Evolutionary conservation across 2,113 vertebrate genomes (phyloP), one percentile per base, ranked within the genome.

Genomic region (Myrmecobius fasciatus): DNA sequence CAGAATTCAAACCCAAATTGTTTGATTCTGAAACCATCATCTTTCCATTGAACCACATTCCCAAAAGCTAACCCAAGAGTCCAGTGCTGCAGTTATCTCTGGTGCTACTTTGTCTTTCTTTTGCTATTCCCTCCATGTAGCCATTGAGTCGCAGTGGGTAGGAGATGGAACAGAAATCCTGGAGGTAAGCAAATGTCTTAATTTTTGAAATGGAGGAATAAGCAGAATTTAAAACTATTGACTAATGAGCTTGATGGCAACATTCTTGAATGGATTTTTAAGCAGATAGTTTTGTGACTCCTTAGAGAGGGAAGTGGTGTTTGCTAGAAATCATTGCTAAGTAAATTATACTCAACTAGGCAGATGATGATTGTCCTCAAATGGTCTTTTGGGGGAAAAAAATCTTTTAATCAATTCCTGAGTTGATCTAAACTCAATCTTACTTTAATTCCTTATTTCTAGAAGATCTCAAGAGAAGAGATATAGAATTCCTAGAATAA

Each of bases 241-340:
- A 10, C 1, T 8, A 47, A 28, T 8, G 2, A n/a, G 2, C 9
- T 26, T 26, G 2, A 17, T 3, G 0, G 22, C 54, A n/a, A 24
- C 1, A 36, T n/a, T 53, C 91, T 26, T 60, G 56, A 26, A 47
- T 20, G 31, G 14, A 60, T 12, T 17, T 88, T 0, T 52, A 96
- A 25, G 31, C 14, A 3, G 7, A 28, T 22, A 22, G 53, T 14
- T 67, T 25, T 8, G 25, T 89, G 56, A 94, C 43, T 49, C 12
- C 53, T 52, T 53, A 22, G 54, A 48, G 36, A 56, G 48, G 46
- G 28, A 52, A 60, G 10, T 14, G 22, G 1, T 4, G 0, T 1
- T 24, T 36, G 0, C 7, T 2, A 25, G n/a, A 67, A 67, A 28
- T 83, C 14, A 1, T 8, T 51, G 28, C 25, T 75, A 75, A 75